Evolutionary conservation across 2,113 vertebrate genomes (phyloP).

Genomic region (Rhinoderma darwinii): DNA sequence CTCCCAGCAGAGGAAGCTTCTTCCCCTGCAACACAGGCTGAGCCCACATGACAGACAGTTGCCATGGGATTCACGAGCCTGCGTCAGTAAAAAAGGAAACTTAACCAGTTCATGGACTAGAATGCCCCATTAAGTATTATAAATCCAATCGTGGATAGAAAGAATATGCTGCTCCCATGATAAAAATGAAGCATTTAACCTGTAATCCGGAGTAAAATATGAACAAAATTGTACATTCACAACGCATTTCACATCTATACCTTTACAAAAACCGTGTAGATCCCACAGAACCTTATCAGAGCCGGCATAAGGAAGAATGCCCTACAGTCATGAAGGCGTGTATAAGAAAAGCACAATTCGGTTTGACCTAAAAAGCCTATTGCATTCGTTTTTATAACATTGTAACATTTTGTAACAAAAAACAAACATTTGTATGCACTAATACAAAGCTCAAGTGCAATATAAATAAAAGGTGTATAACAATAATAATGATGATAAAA

Average conservation of each 20-base stretch:
- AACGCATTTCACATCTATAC: not conserved
- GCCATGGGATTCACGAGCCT: conserved; percentile 75
- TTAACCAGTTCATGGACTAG: conserved; percentile 60
- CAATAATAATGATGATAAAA: no score
- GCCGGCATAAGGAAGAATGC: no score
- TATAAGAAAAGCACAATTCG: no score
- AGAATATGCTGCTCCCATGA: not conserved
- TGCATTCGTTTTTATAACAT: no score
- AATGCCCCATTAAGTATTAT: conserved; percentile 18
- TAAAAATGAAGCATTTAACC: not conserved
- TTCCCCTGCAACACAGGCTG: conserved; percentile 66
- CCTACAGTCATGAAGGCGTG: no score
- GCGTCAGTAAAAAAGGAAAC: conserved; percentile 74
- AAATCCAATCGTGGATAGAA: not conserved
- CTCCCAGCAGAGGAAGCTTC: conserved; percentile 58
- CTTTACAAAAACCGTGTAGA: no score
- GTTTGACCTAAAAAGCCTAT: no score
- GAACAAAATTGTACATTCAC: not conserved
- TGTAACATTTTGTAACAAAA: no score
- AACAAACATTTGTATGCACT: no score
- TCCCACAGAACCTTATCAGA: no score
- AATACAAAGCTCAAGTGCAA: no score
- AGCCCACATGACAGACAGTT: conserved; percentile 77
- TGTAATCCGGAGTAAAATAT: not conserved
- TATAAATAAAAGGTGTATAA: no score